Evolutionary conservation across 1,140 invertebrate species (phyloP), one percentile per base, ranked within the genome.

Genomic region (Drosophila burlai): DNA sequence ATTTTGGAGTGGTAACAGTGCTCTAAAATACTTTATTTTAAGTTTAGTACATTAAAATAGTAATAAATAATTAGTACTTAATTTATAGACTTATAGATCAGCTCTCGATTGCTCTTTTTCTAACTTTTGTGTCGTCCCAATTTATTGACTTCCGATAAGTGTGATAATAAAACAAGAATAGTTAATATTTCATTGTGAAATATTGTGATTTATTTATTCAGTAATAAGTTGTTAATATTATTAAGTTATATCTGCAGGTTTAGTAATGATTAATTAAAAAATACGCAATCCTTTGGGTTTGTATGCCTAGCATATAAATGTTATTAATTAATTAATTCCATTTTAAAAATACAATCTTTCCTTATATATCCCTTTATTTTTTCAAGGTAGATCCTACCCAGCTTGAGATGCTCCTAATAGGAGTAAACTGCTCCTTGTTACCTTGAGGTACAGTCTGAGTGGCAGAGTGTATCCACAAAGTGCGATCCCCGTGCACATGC

Each of bases 361-460:
- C n/a, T n/a, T n/a, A n/a, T n/a, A n/a, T n/a, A n/a, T n/a, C n/a
- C n/a, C n/a, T n/a, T n/a, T n/a, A n/a, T n/a, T n/a, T n/a, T n/a
- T 29, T 65, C 3, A 21, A 54, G 7, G 34, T 16, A 45, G 40
- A 46, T 61, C 16, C 38, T 24, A 24, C 67, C 29, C 46, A 73
- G 67, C 69, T 71, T 59, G 45, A 36, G 45, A 24, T 50, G 16
- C 69, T 72, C 67, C 4, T 61, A 73, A 73, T 71, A 21, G 42
- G n/a, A 50, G 21, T 13, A 43, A 71, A 60, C 29, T 60, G 24
- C 34, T 46, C 40, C 10, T 46, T 46, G n/a, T 10, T 47, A 29
- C 52, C 40, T 54, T 24, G 5, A 38, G 58, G 34, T 31, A 24
- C 66, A 8, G n/a, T n/a, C 29, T 24, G 38, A 18, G 36, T 16